These are phyloP conservation scores for Epicauta chinensis DNA, from an alignment of 1,140 invertebrate species.

Conservation along the genomic window DNA sequence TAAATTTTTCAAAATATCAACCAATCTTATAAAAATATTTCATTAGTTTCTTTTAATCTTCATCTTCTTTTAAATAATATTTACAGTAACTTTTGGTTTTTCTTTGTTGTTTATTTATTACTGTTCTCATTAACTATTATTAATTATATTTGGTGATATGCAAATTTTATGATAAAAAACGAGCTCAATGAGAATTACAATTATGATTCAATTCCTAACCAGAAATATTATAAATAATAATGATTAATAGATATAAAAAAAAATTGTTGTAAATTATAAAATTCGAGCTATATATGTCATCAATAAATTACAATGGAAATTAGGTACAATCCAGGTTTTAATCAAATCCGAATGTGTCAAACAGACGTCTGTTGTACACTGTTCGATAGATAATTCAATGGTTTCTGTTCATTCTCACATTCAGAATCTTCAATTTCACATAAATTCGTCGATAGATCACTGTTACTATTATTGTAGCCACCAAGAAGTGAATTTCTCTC, in stretches of 20 bases:
- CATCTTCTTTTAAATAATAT: slow-evolving; percentile 3
- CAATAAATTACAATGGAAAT: slow-evolving; percentile 9
- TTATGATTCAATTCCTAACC: slow-evolving; percentile 17
- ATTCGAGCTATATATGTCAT: slow-evolving; percentile 15
- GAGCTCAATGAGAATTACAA: slow-evolving; percentile 7
- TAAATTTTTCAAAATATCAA: slow-evolving; percentile 1
- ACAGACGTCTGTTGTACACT: slow-evolving; percentile 54
- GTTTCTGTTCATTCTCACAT: slow-evolving; percentile 56
- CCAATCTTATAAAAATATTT: slow-evolving; percentile 17
- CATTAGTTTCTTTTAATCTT: slow-evolving; percentile 11
- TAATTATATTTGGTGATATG: slow-evolving; percentile 20
- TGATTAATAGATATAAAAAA: slow-evolving; percentile 5
- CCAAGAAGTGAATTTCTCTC: slow-evolving; percentile 69
- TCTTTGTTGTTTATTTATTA: too few species aligned
- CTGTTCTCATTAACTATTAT: too few species aligned
- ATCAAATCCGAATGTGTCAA: slow-evolving; percentile 41
- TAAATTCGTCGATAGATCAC: slow-evolving; percentile 78
- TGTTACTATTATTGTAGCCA: slow-evolving; percentile 64
- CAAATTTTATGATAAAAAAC: slow-evolving; percentile 22
- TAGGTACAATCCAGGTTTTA: slow-evolving; percentile 29
- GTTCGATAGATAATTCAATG: slow-evolving; percentile 46
- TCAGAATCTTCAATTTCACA: slow-evolving; percentile 94
- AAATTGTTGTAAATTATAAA: background rate
- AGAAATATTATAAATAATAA: slow-evolving; percentile 11
- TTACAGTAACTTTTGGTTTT: too few species aligned